phyloP scores from a whole-genome alignment of 2,797 vertebrate genomes.

The Margarornis squamiger region DNA sequence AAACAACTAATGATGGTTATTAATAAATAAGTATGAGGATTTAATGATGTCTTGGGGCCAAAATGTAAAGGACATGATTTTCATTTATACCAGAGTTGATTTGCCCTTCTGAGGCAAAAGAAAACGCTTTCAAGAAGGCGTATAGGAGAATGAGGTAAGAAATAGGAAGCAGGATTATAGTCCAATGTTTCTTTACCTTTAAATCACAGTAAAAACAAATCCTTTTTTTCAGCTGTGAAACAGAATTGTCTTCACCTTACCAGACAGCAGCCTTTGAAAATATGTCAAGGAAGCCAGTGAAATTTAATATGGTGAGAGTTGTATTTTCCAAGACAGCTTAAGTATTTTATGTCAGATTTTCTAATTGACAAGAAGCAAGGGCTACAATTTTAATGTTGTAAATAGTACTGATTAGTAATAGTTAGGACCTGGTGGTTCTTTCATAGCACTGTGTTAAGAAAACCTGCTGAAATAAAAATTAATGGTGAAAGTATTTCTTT shows the following conservation, averaged over 20 bases:
- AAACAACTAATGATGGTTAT: neutral
- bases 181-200: neutral
- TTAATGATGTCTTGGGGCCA: neutral
- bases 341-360: neutral
- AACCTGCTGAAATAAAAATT: slow-evolving; percentile 10
- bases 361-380: slow-evolving; percentile 18
- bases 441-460: slow-evolving; percentile 7
- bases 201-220: neutral
- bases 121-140: neutral
- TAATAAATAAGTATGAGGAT: neutral
- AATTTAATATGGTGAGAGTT: neutral
- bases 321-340: neutral
- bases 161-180: neutral
- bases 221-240: neutral
- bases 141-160: neutral
- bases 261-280: neutral
- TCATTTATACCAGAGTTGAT: neutral
- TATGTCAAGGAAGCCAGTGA: neutral
- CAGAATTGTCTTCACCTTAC: neutral
- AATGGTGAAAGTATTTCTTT: slow-evolving; percentile 1
- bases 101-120: neutral
- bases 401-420: slow-evolving; percentile 36
- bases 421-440: neutral
- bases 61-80: neutral
- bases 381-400: slow-evolving; percentile 15